These are phyloP conservation scores for Xanthorhoe spadicearia DNA, from an alignment of 2,888 invertebrate species.

Conservation along the genomic window DNA sequence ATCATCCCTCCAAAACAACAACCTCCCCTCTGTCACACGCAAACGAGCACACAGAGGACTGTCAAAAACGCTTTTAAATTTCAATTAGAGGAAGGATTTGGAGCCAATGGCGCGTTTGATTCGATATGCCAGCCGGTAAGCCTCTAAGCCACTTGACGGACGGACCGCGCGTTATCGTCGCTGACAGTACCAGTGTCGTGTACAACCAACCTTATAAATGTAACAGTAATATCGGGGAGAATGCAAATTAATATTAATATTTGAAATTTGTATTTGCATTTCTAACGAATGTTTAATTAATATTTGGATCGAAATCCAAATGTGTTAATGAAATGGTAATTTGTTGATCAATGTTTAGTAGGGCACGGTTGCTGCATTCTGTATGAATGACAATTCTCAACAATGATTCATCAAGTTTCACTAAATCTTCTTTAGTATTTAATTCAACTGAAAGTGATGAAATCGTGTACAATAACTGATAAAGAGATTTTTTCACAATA, in stretches of 20 bases:
- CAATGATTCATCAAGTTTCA: not conserved
- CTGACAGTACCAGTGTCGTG: slow-evolving; percentile 45
- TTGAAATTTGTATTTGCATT: slow-evolving; percentile 39
- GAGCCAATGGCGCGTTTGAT: slow-evolving; percentile 66
- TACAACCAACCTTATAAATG: slow-evolving; percentile 34
- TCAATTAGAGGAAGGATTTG: slow-evolving; percentile 66
- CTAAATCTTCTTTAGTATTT: too few species aligned
- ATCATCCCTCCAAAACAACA: slow-evolving; percentile 28
- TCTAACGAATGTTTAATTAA: slow-evolving; percentile 38
- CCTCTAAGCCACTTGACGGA: slow-evolving; percentile 62
- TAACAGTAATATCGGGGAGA: slow-evolving; percentile 38
- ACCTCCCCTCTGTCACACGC: slow-evolving; percentile 51
- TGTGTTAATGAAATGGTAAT: slow-evolving; percentile 34
- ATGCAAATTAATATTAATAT: slow-evolving; percentile 42
- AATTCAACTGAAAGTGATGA: not conserved
- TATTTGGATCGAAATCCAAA: slow-evolving; percentile 26
- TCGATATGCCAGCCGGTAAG: slow-evolving; percentile 57
- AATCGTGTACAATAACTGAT: not conserved
- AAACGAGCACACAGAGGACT: slow-evolving; percentile 55
- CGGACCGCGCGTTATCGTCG: slow-evolving; percentile 50
- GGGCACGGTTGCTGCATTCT: slow-evolving; percentile 16
- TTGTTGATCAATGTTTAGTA: slow-evolving; percentile 36
- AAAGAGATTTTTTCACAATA: not conserved
- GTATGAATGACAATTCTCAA: not conserved
- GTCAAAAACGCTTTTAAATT: slow-evolving; percentile 70